Percentiles rank a stretch among this genome's conserved stretches.
Evolutionary conservation across 92 coral and sea anemone species (phyloP).

Genomic region (Porites cylindrica): DNA sequence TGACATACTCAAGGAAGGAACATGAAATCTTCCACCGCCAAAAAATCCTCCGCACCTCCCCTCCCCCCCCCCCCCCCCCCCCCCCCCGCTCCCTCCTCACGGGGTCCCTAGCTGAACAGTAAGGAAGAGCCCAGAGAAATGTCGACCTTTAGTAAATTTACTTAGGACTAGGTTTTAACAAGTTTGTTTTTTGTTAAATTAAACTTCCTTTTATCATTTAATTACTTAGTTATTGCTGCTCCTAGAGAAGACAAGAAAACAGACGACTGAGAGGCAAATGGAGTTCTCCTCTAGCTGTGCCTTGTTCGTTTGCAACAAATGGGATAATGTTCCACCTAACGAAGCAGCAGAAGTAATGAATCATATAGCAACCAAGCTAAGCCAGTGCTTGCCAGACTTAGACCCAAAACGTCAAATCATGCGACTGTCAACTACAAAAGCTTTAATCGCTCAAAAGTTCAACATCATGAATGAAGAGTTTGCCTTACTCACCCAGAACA

Average conservation of each 20-base stretch:
- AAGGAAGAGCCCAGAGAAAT: too few relatives aligned
- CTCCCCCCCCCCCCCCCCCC: too few relatives aligned
- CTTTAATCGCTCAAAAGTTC: slow-evolving; percentile 17
- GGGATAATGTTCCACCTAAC: slow-evolving; percentile 30
- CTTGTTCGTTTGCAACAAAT: slow-evolving; percentile 60
- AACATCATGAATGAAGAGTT: slow-evolving; percentile 43
- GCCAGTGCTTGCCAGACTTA: slow-evolving; percentile 40
- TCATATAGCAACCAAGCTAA: slow-evolving; percentile 15
- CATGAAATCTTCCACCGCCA: too few relatives aligned
- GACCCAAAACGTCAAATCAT: slow-evolving; percentile 36
- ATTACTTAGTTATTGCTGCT: slow-evolving; percentile 11
- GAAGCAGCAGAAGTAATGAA: slow-evolving; percentile 32
- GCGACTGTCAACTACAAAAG: slow-evolving; percentile 52
- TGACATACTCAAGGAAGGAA: too few relatives aligned
- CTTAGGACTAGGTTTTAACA: not conserved
- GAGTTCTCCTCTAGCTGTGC: slow-evolving; percentile 40
- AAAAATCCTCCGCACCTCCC: too few relatives aligned
- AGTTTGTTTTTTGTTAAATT: not conserved
- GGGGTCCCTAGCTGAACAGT: too few relatives aligned
- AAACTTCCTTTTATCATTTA: not conserved
- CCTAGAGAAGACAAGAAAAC: slow-evolving; percentile 25
- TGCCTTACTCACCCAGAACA: slow-evolving; percentile 23
- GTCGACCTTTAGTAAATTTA: not conserved
- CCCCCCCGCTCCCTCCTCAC: too few relatives aligned
- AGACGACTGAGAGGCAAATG: slow-evolving; percentile 13